phyloP scores from a whole-genome alignment of 92 coral and sea anemone genomes.

The Palythoa grandis region DNA sequence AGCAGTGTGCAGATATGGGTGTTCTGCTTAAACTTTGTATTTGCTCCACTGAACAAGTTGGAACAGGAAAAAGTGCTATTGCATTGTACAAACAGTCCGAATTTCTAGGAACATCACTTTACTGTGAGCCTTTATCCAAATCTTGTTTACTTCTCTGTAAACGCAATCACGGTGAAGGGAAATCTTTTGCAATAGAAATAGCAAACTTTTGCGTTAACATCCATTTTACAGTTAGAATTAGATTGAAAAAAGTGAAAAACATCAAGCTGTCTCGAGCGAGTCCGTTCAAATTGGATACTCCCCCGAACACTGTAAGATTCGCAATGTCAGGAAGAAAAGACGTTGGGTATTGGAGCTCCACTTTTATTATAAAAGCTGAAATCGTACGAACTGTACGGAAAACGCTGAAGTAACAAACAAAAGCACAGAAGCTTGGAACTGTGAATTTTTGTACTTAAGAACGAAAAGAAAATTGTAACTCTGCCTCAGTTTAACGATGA shows the following conservation, averaged over 20 bases:
- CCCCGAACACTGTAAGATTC: constrained; percentile 64
- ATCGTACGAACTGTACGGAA: neutral
- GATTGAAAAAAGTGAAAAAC: constrained; percentile 46
- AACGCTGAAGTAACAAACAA: neutral
- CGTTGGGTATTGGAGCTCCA: constrained; percentile 36
- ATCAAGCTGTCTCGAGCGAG: constrained; percentile 63
- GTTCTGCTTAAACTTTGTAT: constrained; percentile 73
- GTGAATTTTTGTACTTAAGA: too few relatives aligned
- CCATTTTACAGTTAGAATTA: constrained; percentile 24
- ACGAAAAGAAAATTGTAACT: too few relatives aligned
- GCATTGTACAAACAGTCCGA: neutral
- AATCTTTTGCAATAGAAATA: constrained; percentile 67
- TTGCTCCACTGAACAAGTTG: constrained; percentile 50
- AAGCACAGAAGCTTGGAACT: too few relatives aligned
- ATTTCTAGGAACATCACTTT: neutral
- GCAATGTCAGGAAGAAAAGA: constrained; percentile 68
- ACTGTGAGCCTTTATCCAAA: neutral
- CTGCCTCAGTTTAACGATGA: too few relatives aligned
- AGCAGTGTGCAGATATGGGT: constrained; percentile 78
- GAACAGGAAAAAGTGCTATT: neutral
- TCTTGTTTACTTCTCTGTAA: constrained; percentile 59
- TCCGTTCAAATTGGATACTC: constrained; percentile 54
- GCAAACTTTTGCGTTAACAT: constrained; percentile 58
- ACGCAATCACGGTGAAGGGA: constrained; percentile 58
- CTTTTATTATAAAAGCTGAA: neutral